Base-by-base conservation (phyloP, 2,113 vertebrate genomes). In the Agelaius phoeniceus region DNA sequence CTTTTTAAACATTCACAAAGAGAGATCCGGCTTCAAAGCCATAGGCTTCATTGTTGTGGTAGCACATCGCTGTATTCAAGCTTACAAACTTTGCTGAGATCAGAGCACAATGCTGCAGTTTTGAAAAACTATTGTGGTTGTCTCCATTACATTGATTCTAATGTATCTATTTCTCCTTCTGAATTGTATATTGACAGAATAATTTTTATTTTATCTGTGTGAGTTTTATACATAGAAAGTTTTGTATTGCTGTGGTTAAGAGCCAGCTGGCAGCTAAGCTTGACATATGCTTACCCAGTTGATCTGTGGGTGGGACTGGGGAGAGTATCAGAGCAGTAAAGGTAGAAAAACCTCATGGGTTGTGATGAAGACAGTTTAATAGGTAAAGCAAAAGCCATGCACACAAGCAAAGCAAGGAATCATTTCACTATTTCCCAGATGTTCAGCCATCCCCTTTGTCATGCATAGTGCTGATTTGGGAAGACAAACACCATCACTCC, bases 261-360 rank as follows among this genome's bases (percentile, higher is more conserved):
- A 69, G n/a, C n/a, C n/a, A 59, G 17, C 23, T 68, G 62, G 48
- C 19, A n/a, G 11, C 55, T 55, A 48, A 62, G 35, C 35, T 49
- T 37, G 35, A 49, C 14, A 8, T 4, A 2, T 55, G 30, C 12
- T 76, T 6, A 13, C 17, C 59, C 20, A 46, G 4, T 59, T 33
- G 19, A 17, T 57, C 17, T 0, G 1, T n/a, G 48, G 21, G 4
- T 72, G 33, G 51, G 37, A 59, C 10, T 33, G 39, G 14, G 15
- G 13, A 46, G 37, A 59, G 24, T 28, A 48, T 41, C 21, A 35
- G 39, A 72, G 27, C 26, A 71, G 30, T 48, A 46, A 35, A 48
- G 35, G 24, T 15, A 49, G 66, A 49, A 59, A 58, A 69, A 59
- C 24, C 12, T 77, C 7, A 2, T 37, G 44, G 6, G 5, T 18